These are phyloP conservation scores for Crotalus helleri DNA, from an alignment of 2,113 vertebrate species.

Conservation along the genomic window DNA sequence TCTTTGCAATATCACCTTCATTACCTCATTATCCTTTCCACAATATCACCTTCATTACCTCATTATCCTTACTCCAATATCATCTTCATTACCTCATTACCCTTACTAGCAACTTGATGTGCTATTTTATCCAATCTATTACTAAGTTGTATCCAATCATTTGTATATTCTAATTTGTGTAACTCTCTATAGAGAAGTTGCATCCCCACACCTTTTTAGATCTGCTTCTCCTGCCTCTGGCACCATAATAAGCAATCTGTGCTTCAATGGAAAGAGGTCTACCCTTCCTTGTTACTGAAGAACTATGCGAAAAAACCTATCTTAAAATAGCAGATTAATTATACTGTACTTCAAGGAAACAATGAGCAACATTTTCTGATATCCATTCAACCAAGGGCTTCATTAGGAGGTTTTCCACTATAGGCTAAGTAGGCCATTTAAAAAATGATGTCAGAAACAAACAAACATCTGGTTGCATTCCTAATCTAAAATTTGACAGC, in stretches of 20 bases:
- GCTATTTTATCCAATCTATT: not conserved
- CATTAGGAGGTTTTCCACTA: not conserved
- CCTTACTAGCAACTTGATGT: not conserved
- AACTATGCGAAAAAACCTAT: not conserved
- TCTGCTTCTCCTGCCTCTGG: not conserved
- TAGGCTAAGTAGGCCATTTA: constrained; percentile 17
- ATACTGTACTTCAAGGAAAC: not conserved
- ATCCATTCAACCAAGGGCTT: not conserved
- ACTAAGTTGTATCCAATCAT: not conserved
- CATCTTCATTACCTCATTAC: too few relatives aligned
- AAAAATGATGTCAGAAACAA: constrained; percentile 7
- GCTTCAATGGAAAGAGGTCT: not conserved
- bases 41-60: too few relatives aligned
- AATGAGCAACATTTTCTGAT: not conserved
- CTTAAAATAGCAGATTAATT: not conserved
- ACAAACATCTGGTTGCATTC: not conserved
- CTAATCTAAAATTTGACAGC: not conserved
- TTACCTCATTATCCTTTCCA: not conserved
- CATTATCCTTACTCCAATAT: too few relatives aligned
- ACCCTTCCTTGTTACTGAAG: not conserved
- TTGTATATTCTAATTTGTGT: not conserved
- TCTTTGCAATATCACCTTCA: not conserved
- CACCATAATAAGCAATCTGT: not conserved
- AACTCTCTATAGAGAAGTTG: not conserved
- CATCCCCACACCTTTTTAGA: not conserved